phyloP scores from a whole-genome alignment of 1,140 invertebrate genomes.

The Zaprionus ghesquierei region DNA sequence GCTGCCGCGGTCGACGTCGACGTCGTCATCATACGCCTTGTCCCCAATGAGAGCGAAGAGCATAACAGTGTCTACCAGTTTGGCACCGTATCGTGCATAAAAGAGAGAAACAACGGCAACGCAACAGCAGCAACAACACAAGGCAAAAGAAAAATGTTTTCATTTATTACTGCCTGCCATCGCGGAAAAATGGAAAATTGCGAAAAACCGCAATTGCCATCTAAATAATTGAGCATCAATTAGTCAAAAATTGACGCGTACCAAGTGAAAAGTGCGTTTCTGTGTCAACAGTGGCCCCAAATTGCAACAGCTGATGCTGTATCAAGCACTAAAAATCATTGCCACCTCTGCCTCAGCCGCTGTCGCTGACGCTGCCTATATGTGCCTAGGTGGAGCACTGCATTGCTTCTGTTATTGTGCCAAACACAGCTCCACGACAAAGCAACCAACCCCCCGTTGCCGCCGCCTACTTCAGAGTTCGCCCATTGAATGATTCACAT shows the following conservation, averaged over 20 bases:
- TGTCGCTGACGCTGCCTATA: conserved; percentile 8
- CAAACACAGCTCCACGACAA: conserved; percentile 39
- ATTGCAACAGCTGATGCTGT: conserved; percentile 74
- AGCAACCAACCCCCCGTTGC: conserved; percentile 33
- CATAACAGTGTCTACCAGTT: conserved; percentile 63
- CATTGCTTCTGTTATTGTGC: conserved; percentile 52
- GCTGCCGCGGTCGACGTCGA: conserved; percentile 44
- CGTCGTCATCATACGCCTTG: conserved; percentile 45
- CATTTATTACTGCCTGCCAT: conserved; percentile 56
- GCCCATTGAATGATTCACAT: conserved; percentile 75
- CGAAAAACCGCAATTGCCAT: conserved; percentile 27
- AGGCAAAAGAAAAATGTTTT: conserved; percentile 73
- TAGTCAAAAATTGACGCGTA: conserved; percentile 18
- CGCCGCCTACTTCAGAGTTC: conserved; percentile 49
- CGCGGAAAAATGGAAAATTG: conserved; percentile 54
- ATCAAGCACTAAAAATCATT: conserved; percentile 36
- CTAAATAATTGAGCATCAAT: conserved; percentile 55
- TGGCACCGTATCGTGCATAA: conserved; percentile 42
- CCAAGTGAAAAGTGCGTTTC: conserved; percentile 50
- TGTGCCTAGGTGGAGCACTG: conserved; percentile 9
- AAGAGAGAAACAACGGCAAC: conserved; percentile 63
- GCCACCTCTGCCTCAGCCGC: conserved; percentile 9
- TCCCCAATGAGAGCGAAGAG: conserved; percentile 67
- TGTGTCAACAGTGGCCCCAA: conserved; percentile 47
- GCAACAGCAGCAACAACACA: conserved; percentile 55